A percentile compares a stretch with the other conserved stretches of the same genome.
These are phyloP conservation scores for Carapus acus DNA, from an alignment of 2,797 vertebrate genomes.

Conservation along the genomic window DNA sequence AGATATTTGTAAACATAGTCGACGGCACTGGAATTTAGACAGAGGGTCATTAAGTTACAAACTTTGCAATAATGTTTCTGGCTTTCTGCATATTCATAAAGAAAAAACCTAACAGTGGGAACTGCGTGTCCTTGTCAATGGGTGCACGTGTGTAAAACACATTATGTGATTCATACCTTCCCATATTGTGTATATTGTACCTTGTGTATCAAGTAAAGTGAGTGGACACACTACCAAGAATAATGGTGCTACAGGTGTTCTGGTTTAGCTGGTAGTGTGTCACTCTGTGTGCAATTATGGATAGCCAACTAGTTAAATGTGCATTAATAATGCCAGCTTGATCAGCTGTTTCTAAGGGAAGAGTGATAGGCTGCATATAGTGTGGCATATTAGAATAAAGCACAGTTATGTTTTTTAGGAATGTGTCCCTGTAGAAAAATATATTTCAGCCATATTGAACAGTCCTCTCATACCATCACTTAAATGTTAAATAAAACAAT, in stretches of 20 bases:
- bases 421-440: slow-evolving; percentile 18
- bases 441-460: slow-evolving; percentile 66
- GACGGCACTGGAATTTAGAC: too few species aligned
- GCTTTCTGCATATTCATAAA: too few species aligned
- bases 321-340: slow-evolving; percentile 47
- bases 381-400: slow-evolving; percentile 40
- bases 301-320: slow-evolving; percentile 47
- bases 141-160: too few species aligned
- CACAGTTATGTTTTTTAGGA: slow-evolving; percentile 8
- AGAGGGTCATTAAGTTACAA: too few species aligned
- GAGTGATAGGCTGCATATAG: slow-evolving; percentile 48
- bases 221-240: slow-evolving; percentile 41
- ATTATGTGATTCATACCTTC: too few species aligned
- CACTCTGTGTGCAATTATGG: slow-evolving; percentile 56
- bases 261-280: slow-evolving; percentile 50
- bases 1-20: too few species aligned
- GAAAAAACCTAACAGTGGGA: too few species aligned
- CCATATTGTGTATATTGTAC: too few species aligned
- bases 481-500: slow-evolving; percentile 67
- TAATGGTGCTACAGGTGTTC: slow-evolving; percentile 43
- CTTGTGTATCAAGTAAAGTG: slow-evolving; percentile 7
- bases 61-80: too few species aligned
- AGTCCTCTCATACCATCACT: slow-evolving; percentile 69
- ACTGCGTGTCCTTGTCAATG: too few species aligned
- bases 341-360: slow-evolving; percentile 50